Conservation (phyloP, 2,888 invertebrate genomes). For the Amblyjoppa proteus region DNA sequence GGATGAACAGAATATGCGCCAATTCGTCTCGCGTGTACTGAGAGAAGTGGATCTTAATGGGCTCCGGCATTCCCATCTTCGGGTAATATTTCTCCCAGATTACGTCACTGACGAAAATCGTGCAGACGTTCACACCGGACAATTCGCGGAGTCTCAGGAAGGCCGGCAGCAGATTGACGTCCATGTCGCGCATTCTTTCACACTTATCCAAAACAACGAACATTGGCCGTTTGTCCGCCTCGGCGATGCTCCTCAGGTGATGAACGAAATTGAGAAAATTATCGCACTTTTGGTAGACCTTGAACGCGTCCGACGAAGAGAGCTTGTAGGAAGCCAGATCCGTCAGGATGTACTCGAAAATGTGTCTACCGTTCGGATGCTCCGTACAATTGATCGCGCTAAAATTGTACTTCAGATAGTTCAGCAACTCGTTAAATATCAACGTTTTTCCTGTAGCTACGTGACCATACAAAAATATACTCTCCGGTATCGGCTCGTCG, state of each 20-base stretch:
- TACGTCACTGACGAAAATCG: conserved; percentile 92
- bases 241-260: conserved; percentile 84
- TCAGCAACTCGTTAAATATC: conserved; percentile 88
- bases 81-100: conserved; percentile 92
- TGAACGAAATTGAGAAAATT: conserved; percentile 89
- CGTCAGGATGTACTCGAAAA: conserved; percentile 91
- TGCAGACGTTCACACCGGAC: conserved; percentile 90
- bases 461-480: conserved; percentile 93
- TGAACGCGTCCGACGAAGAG: conserved; percentile 82
- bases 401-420: conserved; percentile 87
- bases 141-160: conserved; percentile 92
- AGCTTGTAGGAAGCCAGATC: conserved; percentile 86
- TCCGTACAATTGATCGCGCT: conserved; percentile 93
- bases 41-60: conserved; percentile 91
- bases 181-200: conserved; percentile 91
- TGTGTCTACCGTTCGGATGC: conserved; percentile 91
- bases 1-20: conserved; percentile 85
- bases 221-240: conserved; percentile 85
- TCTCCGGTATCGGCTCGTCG: conserved; percentile 89
- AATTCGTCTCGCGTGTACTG: conserved; percentile 93
- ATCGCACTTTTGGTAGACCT: conserved; percentile 87
- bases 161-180: conserved; percentile 90
- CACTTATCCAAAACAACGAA: conserved; percentile 93
- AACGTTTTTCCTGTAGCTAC: conserved; percentile 94
- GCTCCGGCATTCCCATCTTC: conserved; percentile 90